phyloP scores from a whole-genome alignment of 2,797 vertebrate species.

The Sphenopsis melanotis region DNA sequence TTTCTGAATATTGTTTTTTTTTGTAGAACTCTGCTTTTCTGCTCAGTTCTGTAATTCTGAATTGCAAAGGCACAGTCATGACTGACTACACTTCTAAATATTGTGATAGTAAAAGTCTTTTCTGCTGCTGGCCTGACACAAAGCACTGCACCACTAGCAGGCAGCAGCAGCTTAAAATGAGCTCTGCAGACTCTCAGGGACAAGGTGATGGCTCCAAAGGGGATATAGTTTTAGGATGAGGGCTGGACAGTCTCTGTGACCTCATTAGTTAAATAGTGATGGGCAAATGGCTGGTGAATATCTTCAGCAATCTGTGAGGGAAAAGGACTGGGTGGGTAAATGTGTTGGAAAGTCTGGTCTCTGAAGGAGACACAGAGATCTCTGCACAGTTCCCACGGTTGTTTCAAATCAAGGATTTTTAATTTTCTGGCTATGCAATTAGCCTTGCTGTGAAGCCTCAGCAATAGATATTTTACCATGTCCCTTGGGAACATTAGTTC shows the following conservation, averaged over 20 bases:
- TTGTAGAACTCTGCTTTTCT: neutral
- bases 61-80: neutral
- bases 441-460: neutral
- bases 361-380: neutral
- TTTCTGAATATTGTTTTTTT: neutral
- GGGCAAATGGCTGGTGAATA: neutral
- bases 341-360: neutral
- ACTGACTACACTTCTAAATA: neutral
- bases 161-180: slow-evolving; percentile 1
- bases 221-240: neutral
- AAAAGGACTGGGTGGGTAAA: neutral
- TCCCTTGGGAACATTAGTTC: neutral
- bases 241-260: neutral
- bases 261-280: neutral
- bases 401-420: neutral
- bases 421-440: neutral
- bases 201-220: neutral
- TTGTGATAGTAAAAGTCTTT: neutral
- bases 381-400: neutral
- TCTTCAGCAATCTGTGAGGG: neutral
- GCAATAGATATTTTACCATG: neutral
- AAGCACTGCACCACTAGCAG: neutral
- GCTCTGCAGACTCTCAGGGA: neutral
- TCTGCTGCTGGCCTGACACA: neutral
- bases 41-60: neutral